Evolutionary conservation across 2,113 vertebrate species (phyloP), one percentile per base, ranked within the genome.

Genomic region (Percina caprodes): DNA sequence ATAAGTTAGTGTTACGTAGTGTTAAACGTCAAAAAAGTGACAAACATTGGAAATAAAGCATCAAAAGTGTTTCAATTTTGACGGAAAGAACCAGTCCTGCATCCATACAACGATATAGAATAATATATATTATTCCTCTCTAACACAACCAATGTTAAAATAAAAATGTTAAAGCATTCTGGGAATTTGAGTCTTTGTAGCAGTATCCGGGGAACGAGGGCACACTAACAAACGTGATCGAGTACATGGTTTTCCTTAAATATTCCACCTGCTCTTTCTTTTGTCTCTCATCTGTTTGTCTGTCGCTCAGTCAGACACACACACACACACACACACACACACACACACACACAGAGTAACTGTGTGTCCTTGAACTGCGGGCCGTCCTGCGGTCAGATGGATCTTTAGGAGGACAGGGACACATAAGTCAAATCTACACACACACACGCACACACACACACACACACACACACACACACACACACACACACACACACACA

Each of bases 361-460:
- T 68, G 69, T 67, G 35, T 69, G 90, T 91, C 93, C 93, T 93
- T 94, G 92, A 94, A 90, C 89, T 18, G 73, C 35, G 69, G 79
- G 85, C 82, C 66, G 58, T 80, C 59, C 69, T 77, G 51, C 12
- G 69, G 84, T 90, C 89, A 90, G 74, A 83, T 83, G 83, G 82
- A 88, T 87, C 82, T 91, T 89, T 87, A 85, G 84, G 65, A 65
- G 71, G 69, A 82, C 83, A 83, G 83, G 78, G 71, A 82, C 79
- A 84, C 84, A 90, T 92, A 91, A 92, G 89, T 93, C 91, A 92
- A 61, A 21, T 72, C 65, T 55, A 35, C 13, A 63, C 54, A 33
- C 69, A 39, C 74, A 56, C 62, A 59, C 82, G 54, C 78, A 69
- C 30, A 51, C 52, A 51, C 67, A 42, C 66, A 58, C 61, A 72